Conservation (phyloP, 2,113 vertebrate species). For the Sialia sialis region DNA sequence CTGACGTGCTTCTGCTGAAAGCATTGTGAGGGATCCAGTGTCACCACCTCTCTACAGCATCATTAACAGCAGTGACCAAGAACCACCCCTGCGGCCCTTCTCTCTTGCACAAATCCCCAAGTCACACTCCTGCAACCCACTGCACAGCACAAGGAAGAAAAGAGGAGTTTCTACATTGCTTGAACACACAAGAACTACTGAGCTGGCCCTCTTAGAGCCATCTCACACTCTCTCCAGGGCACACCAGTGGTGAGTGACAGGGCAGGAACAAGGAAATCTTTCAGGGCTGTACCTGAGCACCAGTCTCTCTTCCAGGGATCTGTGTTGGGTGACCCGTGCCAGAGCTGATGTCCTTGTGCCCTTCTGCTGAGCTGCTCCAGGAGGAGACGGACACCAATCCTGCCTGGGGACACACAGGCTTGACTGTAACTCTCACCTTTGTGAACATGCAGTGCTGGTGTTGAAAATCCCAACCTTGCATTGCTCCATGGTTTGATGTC, state of each 20-base stretch:
- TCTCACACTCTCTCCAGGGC: background rate
- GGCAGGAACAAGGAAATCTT: background rate
- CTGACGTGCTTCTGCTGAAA: background rate
- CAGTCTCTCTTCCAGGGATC: background rate
- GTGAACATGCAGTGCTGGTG: background rate
- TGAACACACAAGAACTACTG: background rate
- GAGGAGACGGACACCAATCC: background rate
- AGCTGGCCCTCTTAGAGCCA: no score
- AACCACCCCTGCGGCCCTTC: background rate
- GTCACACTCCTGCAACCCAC: background rate
- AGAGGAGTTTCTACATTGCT: background rate
- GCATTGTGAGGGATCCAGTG: background rate
- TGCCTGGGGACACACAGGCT: background rate
- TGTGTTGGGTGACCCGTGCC: rapidly evolving
- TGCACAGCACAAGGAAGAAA: background rate
- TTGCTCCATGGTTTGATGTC: rapidly evolving
- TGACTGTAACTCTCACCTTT: rapidly evolving
- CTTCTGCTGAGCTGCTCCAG: background rate
- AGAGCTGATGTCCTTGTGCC: background rate
- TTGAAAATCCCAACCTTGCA: background rate
- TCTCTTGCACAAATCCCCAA: background rate
- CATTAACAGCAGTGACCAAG: background rate
- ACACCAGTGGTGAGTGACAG: background rate
- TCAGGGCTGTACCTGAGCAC: background rate
- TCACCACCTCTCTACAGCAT: background rate